phyloP scores from a whole-genome alignment of 2,888 invertebrate genomes.

The Pandemis cinnamomeana region DNA sequence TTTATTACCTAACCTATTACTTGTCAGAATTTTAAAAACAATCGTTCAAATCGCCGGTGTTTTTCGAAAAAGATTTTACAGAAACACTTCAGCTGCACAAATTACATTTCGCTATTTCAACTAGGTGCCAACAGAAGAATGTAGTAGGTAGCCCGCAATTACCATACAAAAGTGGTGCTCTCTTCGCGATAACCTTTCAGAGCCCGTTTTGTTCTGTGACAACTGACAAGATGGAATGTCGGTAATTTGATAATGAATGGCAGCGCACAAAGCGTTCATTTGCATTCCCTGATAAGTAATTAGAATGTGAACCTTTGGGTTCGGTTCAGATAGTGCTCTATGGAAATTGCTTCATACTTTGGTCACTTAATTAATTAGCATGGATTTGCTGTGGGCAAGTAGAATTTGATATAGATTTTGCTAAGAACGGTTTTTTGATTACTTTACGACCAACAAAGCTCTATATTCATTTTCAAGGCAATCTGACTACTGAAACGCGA shows the following conservation, averaged over 20 bases:
- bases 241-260: constrained; percentile 38
- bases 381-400: too few relatives aligned
- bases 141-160: constrained; percentile 50
- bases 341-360: neutral
- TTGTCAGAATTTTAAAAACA: too few relatives aligned
- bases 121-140: constrained; percentile 45
- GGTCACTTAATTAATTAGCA: neutral
- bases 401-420: too few relatives aligned
- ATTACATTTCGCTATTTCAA: constrained; percentile 28
- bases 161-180: constrained; percentile 72
- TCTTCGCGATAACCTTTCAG: constrained; percentile 48
- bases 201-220: constrained; percentile 50
- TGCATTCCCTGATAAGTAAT: constrained; percentile 32
- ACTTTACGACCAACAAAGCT: too few relatives aligned
- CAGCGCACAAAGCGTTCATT: constrained; percentile 25
- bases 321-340: neutral
- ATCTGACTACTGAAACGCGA: too few relatives aligned
- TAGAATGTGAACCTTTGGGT: constrained; percentile 19
- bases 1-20: too few relatives aligned
- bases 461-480: too few relatives aligned
- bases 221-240: constrained; percentile 41
- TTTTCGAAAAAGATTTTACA: neutral
- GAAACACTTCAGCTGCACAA: neutral
- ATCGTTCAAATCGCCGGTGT: too few relatives aligned
- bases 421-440: too few relatives aligned